phyloP scores from a whole-genome alignment of 2,888 invertebrate genomes.

The Deilephila elpenor region DNA sequence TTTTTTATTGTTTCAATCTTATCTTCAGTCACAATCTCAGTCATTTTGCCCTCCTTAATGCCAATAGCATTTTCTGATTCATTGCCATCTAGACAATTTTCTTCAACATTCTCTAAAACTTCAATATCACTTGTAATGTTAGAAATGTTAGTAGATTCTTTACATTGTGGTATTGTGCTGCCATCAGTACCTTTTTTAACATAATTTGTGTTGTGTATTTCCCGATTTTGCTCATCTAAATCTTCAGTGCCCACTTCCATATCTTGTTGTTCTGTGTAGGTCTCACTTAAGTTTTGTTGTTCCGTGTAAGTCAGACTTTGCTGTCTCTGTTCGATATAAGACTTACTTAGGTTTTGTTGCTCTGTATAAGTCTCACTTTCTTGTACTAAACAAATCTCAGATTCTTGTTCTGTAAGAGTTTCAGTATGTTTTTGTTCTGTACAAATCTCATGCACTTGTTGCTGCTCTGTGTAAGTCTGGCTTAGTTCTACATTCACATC shows the following conservation, averaged over 20 bases:
- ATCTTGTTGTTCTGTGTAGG: not conserved
- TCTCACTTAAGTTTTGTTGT: not conserved
- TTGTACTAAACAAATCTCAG: too few species aligned
- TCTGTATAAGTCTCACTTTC: not conserved
- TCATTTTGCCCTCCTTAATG: slow-evolving; percentile 29
- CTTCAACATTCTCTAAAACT: not conserved
- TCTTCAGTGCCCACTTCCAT: not conserved
- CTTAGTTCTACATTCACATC: not conserved
- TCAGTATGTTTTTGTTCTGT: not conserved
- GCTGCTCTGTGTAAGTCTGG: not conserved
- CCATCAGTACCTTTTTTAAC: not conserved
- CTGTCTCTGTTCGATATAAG: not conserved
- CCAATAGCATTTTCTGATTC: slow-evolving; percentile 2
- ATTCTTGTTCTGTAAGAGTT: not conserved
- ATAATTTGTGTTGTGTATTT: not conserved
- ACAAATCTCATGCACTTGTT: not conserved
- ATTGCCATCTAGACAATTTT: slow-evolving; percentile 4
- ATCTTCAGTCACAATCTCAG: slow-evolving; percentile 10
- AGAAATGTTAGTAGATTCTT: not conserved
- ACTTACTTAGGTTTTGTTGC: not conserved
- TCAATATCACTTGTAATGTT: not conserved
- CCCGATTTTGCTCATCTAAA: not conserved
- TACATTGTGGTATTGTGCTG: not conserved
- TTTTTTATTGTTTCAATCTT: too few species aligned
- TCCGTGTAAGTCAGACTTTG: not conserved